These are phyloP conservation scores for Emydocephalus ijimae DNA, from an alignment of 2,113 vertebrate species.

Conservation along the genomic window DNA sequence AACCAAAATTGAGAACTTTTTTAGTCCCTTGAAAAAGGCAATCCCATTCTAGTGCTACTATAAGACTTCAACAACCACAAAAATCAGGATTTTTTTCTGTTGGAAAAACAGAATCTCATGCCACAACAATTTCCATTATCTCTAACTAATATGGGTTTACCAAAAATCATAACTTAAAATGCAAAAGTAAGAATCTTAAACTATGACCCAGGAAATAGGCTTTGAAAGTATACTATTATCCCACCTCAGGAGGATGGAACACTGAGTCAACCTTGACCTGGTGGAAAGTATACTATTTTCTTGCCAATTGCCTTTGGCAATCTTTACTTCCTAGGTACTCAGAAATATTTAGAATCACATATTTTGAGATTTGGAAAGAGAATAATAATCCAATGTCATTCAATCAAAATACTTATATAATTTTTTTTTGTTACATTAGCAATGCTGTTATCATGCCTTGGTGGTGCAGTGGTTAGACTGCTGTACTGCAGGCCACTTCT, in stretches of 20 bases:
- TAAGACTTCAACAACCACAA: background rate
- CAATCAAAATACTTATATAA: constrained; percentile 14
- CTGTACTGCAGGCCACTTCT: too few species aligned
- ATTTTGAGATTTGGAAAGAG: background rate
- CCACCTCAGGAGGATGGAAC: too few species aligned
- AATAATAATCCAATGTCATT: accelerated
- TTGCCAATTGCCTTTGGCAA: constrained; percentile 8
- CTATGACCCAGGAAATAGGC: background rate
- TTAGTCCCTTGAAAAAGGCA: background rate
- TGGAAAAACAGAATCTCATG: background rate
- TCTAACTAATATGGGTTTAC: background rate
- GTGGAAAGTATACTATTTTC: background rate
- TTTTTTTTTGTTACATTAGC: constrained; percentile 20
- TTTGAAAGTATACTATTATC: background rate
- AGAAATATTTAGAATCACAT: background rate
- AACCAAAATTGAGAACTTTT: background rate
- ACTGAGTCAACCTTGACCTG: too few species aligned
- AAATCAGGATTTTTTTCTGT: background rate
- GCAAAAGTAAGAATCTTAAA: background rate
- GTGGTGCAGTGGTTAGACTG: too few species aligned
- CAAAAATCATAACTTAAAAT: background rate
- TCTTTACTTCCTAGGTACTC: constrained; percentile 1
- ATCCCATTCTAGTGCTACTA: background rate
- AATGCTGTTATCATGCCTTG: too few species aligned
- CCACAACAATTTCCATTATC: background rate